Evolutionary conservation across 1,140 invertebrate species (phyloP), one percentile per base, ranked within the genome.

Genomic region (Pygmarrhopalites habei): DNA sequence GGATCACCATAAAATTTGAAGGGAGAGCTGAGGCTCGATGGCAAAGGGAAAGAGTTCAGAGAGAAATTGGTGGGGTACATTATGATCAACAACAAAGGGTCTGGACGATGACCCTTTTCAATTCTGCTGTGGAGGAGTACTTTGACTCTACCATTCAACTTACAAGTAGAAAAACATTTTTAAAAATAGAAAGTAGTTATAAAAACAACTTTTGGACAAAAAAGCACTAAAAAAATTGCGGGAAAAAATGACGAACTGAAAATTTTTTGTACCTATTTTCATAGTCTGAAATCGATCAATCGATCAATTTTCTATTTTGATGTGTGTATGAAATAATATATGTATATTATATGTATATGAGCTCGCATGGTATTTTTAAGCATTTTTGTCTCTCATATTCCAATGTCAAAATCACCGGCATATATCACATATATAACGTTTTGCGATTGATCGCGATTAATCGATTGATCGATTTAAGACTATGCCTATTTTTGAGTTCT

Each of bases 41-140:
- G 7, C 32, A 57, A 41, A 58, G 23, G 41, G 32, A 47, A 55
- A 21, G 23, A 47, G 56, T 1, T 28, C 15, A 7, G 7, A 12
- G 14, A 28, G 10, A 55, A 55, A 46, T 41, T 67, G 59, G 2
- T n/a, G n/a, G n/a, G n/a, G n/a, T n/a, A n/a, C n/a, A n/a, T n/a
- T 51, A 60, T 7, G 60, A 60, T n/a, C 60, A 60, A 30, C 52
- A 53, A 19, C 60, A 56, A 23, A 23, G 44, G 7, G 30, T 46
- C 12, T 58, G 64, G 41, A 58, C 60, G 41, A 58, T 58, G 52
- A 43, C 35, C n/a, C 3, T 41, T 41, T 10, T n/a, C 39, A n/a
- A n/a, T 41, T 41, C 39, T 41, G 39, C n/a, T n/a, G n/a, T n/a
- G n/a, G n/a, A n/a, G n/a, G n/a, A n/a, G n/a, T n/a, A n/a, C n/a